Conservation (phyloP, 2,113 vertebrate species). For the Petrocephalus microphthalmus region DNA sequence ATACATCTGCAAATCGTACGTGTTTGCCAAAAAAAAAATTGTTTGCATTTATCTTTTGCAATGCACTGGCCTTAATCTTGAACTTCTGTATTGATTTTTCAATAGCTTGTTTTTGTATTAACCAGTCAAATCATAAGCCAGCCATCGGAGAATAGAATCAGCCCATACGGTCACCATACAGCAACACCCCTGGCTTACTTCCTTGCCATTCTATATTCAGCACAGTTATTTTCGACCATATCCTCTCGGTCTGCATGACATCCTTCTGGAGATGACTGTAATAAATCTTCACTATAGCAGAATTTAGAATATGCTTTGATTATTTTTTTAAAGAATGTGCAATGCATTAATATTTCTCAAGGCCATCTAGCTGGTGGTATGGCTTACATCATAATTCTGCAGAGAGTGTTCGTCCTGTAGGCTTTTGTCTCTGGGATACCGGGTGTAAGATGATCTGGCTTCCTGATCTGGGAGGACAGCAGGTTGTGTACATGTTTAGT, state of each 20-base stretch:
- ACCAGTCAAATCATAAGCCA: neutral
- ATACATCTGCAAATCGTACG: neutral
- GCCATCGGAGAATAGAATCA: neutral
- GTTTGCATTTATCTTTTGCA: neutral
- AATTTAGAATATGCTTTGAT: neutral
- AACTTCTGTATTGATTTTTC: neutral
- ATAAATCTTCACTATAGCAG: neutral
- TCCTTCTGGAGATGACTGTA: slow-evolving; percentile 1
- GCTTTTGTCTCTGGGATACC: neutral
- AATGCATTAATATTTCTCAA: neutral
- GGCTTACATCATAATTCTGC: neutral
- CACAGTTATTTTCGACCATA: neutral
- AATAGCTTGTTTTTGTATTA: neutral
- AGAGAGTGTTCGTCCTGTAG: neutral
- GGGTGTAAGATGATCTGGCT: neutral
- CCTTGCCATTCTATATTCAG: neutral
- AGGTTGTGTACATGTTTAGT: neutral
- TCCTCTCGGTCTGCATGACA: neutral
- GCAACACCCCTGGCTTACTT: neutral
- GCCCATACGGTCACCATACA: neutral
- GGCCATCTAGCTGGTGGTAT: neutral
- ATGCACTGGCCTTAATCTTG: neutral
- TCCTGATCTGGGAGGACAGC: neutral
- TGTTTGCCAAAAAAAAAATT: neutral
- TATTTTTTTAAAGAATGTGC: neutral